Conservation (phyloP, 1,140 invertebrate species). For the Pomacea maculata region DNA sequence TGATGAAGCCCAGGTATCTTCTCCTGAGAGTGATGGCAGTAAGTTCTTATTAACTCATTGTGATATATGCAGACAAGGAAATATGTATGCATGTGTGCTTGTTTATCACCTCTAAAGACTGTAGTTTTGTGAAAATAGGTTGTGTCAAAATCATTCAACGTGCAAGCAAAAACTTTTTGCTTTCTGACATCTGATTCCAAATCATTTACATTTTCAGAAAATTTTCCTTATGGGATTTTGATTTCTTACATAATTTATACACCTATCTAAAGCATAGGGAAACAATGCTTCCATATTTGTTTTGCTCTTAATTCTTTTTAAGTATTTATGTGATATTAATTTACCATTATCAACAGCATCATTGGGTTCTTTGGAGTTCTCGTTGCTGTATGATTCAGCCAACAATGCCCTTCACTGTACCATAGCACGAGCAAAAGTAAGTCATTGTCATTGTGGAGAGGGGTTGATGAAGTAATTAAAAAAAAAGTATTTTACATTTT, state of each 20-base stretch:
- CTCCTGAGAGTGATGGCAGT: constrained; percentile 57
- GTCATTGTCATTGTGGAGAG: constrained; percentile 6
- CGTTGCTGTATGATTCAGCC: constrained; percentile 79
- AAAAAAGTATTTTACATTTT: no score
- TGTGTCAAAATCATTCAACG: no score
- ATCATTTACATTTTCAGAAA: no score
- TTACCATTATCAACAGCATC: constrained; percentile 34
- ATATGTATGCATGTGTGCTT: constrained; percentile 2
- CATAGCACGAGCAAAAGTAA: constrained; percentile 72
- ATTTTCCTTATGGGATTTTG: background rate
- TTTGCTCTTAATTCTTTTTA: no score
- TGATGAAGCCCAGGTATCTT: constrained; percentile 49
- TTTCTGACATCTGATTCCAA: no score
- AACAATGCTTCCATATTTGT: no score
- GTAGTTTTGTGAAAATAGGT: no score
- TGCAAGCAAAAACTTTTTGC: no score
- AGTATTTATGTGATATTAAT: no score
- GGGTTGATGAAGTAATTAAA: background rate
- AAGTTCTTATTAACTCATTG: constrained; percentile 10
- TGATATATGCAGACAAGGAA: background rate
- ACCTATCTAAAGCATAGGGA: no score
- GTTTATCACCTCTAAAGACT: background rate
- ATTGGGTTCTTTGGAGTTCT: constrained; percentile 74
- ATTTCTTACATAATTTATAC: no score
- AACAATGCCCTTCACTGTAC: constrained; percentile 82